phyloP scores from a whole-genome alignment of 2,113 vertebrate species.

The Globicephala melas region DNA sequence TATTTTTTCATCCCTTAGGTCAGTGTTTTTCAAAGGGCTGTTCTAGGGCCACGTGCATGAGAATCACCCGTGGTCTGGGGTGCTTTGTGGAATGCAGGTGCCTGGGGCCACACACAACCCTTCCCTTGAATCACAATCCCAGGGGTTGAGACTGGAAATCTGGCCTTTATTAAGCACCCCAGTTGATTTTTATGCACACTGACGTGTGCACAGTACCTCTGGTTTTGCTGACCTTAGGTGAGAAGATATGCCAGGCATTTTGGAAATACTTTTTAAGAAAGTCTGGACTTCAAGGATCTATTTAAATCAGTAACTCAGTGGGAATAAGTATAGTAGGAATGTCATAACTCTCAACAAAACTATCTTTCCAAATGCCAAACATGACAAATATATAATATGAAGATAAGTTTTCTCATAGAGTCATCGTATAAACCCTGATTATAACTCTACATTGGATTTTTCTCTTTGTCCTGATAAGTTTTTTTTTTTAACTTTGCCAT shows the following conservation, averaged over 20 bases:
- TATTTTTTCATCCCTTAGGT: neutral
- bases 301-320: neutral
- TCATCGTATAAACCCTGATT: neutral
- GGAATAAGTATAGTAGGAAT: neutral
- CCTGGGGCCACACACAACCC: neutral
- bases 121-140: fast-evolving
- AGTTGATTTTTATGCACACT: neutral
- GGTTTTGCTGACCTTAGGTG: neutral
- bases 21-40: neutral
- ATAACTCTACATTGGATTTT: neutral
- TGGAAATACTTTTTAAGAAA: neutral
- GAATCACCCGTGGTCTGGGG: neutral
- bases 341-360: neutral
- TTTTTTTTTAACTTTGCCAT: neutral
- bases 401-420: neutral
- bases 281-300: neutral
- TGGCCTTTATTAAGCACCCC: neutral
- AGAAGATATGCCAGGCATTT: neutral
- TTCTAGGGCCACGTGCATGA: neutral
- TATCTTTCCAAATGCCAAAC: neutral
- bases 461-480: neutral
- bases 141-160: neutral
- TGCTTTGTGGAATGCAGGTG: neutral
- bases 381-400: neutral
- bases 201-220: neutral